Percentiles rank a stretch among this genome's conserved stretches.
Evolutionary conservation across 2,888 invertebrate species (phyloP).

Genomic region (Cataglyphis albicans): DNA sequence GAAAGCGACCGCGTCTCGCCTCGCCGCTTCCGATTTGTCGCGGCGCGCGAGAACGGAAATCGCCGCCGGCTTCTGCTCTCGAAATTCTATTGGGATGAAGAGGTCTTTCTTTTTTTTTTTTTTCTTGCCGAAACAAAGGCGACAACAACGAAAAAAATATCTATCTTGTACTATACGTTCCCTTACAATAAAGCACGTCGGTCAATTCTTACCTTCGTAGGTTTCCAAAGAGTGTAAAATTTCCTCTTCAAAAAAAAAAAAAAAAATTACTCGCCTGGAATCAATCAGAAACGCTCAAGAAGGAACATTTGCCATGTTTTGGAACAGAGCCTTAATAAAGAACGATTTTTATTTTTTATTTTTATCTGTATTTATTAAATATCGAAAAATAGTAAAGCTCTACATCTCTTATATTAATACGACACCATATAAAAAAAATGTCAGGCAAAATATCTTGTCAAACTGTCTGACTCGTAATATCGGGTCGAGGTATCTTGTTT

Average conservation of each 20-base stretch:
- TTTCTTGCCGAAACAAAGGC: neutral
- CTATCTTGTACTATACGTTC: neutral
- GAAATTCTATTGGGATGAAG: slow-evolving; percentile 23
- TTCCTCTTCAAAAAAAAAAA: no score
- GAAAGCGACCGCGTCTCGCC: slow-evolving; percentile 55
- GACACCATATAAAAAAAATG: neutral
- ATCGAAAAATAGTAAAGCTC: neutral
- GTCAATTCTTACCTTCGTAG: neutral
- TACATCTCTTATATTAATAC: neutral
- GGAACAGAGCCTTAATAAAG: no score
- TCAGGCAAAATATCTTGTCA: neutral
- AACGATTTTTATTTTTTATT: neutral
- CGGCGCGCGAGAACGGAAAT: slow-evolving; percentile 24
- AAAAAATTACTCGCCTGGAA: no score
- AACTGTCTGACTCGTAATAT: neutral
- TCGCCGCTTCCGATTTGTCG: slow-evolving; percentile 67
- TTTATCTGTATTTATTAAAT: no score
- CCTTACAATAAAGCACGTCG: no score
- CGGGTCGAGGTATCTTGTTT: neutral
- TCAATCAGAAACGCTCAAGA: no score
- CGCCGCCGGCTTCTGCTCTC: slow-evolving; percentile 17
- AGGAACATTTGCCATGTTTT: no score
- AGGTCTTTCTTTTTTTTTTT: neutral
- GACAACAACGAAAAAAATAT: slow-evolving; percentile 9
- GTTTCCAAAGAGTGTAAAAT: no score